A percentile compares a stretch with the other conserved stretches of the same genome.
Evolutionary conservation across 2,113 vertebrate genomes (phyloP).

Genomic region (Gymnobelideus leadbeateri): DNA sequence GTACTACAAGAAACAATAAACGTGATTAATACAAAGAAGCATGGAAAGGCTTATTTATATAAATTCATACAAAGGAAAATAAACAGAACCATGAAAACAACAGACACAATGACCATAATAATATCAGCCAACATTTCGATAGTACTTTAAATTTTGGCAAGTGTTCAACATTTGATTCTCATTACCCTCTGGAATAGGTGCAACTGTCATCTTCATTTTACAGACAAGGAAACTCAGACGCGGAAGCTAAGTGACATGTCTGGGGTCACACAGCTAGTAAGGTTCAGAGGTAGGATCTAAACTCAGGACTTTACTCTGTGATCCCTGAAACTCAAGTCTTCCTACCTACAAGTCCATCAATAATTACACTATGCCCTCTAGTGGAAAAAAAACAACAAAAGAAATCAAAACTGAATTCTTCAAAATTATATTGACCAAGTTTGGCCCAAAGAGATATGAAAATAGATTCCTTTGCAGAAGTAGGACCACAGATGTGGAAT

Average conservation of each 20-base stretch:
- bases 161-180: too few species aligned
- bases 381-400: background rate
- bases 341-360: background rate
- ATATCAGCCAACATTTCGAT: background rate
- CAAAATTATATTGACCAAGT: background rate
- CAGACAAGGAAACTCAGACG: too few species aligned
- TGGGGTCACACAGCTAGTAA: background rate
- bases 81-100: background rate
- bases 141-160: background rate
- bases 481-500: too few species aligned
- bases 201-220: too few species aligned
- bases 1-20: background rate
- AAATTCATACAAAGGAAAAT: background rate
- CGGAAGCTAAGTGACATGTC: background rate
- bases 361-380: background rate
- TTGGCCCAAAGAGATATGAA: too few species aligned
- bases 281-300: background rate
- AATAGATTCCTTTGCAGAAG: too few species aligned
- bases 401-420: background rate
- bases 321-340: background rate
- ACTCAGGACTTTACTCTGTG: background rate
- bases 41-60: background rate
- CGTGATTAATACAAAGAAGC: background rate
- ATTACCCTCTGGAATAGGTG: too few species aligned
- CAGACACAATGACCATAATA: background rate